These are phyloP conservation scores for Cyphomyrus discorhynchus DNA, from an alignment of 2,113 vertebrate genomes.

Conservation along the genomic window DNA sequence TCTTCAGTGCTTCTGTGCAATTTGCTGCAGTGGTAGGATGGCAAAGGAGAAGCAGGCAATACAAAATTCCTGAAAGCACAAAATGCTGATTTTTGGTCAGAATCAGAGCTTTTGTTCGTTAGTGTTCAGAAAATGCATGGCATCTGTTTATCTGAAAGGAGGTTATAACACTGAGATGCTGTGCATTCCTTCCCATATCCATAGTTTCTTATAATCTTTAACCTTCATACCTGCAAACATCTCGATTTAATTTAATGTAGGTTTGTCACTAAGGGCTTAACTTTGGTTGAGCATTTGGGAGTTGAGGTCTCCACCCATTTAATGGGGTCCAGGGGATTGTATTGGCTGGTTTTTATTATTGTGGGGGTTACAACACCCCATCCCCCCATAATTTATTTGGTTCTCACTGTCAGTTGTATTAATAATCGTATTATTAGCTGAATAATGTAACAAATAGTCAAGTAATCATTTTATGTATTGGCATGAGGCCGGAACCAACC, in stretches of 20 bases:
- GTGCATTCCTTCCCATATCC: background rate
- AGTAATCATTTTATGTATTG: too few species aligned
- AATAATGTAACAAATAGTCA: too few species aligned
- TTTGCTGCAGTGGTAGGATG: background rate
- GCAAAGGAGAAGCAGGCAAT: background rate
- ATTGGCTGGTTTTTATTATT: too few species aligned
- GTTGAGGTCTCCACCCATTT: too few species aligned
- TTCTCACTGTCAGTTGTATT: too few species aligned
- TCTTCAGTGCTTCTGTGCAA: background rate
- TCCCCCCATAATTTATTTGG: too few species aligned
- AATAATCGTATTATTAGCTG: too few species aligned
- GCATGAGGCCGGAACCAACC: too few species aligned
- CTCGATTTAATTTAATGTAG: background rate
- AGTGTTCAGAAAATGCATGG: background rate
- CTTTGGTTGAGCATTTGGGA: too few species aligned
- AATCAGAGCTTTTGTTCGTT: background rate
- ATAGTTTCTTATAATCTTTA: background rate
- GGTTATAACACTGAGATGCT: too few species aligned
- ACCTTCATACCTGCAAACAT: background rate
- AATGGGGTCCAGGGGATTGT: too few species aligned
- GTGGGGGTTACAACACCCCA: too few species aligned
- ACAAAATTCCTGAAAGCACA: background rate
- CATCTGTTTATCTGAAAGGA: background rate
- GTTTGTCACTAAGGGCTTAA: background rate
- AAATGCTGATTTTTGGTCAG: background rate